Evolutionary conservation across 1,140 invertebrate species (phyloP).

Genomic region (Drosophila tani): DNA sequence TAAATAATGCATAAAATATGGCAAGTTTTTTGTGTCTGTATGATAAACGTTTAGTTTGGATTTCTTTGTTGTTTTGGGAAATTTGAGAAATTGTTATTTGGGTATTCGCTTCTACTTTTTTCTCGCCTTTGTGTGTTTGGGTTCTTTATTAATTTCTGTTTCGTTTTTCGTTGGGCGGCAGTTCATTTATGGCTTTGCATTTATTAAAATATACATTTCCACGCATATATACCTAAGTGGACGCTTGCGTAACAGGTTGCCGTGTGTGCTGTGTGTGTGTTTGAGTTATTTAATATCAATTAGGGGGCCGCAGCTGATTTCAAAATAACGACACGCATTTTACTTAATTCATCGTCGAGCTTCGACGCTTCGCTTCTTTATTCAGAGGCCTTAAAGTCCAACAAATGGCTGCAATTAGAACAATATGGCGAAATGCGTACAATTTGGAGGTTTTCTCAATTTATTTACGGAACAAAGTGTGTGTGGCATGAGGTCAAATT

Average conservation of each 20-base stretch:
- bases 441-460: conserved; percentile 69
- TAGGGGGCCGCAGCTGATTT: conserved; percentile 73
- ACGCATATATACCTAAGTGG: conserved; percentile 6
- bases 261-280: conserved; percentile 19
- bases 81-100: conserved; percentile 70
- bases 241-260: conserved; percentile 68
- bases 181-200: conserved; percentile 82
- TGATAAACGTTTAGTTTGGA: conserved; percentile 65
- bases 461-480: conserved; percentile 49
- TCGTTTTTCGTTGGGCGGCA: conserved; percentile 52
- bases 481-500: conserved; percentile 67
- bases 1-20: conserved; percentile 81
- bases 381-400: conserved; percentile 27
- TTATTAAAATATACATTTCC: conserved; percentile 69
- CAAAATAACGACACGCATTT: conserved; percentile 81
- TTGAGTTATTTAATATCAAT: conserved; percentile 80
- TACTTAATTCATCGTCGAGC: conserved; percentile 35
- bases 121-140: conserved; percentile 32
- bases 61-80: conserved; percentile 41
- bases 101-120: conserved; percentile 30
- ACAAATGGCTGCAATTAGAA: conserved; percentile 81
- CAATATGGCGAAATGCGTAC: conserved; percentile 75
- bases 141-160: conserved; percentile 66
- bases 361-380: conserved; percentile 7
- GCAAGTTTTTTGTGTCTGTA: conserved; percentile 36